These are phyloP conservation scores for Delichon dasypus DNA, from an alignment of 2,797 vertebrate species.

Conservation along the genomic window DNA sequence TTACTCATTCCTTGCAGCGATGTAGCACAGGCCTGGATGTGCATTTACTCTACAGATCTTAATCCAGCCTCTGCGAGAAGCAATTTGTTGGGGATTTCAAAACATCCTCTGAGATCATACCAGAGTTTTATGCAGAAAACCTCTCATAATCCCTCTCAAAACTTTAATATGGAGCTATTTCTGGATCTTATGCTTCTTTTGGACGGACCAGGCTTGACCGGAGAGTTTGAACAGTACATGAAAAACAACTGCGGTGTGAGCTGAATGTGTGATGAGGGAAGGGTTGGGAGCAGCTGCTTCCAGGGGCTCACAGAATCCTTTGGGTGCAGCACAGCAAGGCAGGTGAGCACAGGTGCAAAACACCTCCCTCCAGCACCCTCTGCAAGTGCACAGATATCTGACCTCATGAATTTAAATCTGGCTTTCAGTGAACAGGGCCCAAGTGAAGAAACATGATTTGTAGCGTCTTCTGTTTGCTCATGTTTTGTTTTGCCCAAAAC, in stretches of 20 bases:
- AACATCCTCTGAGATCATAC: constrained; percentile 20
- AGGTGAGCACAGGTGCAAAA: background rate
- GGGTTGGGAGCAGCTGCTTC: background rate
- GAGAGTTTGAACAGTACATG: background rate
- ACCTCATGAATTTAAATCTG: background rate
- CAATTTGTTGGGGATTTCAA: constrained; percentile 40
- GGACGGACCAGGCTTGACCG: background rate
- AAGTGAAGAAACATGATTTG: background rate
- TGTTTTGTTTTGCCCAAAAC: background rate
- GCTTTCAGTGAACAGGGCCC: background rate
- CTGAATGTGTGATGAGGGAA: background rate
- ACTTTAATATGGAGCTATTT: constrained; percentile 8
- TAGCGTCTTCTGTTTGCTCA: background rate
- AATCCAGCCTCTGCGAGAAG: constrained; percentile 16
- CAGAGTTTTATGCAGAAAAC: background rate
- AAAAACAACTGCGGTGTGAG: background rate
- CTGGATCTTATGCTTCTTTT: constrained; percentile 10
- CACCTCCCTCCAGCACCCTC: background rate
- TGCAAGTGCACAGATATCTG: background rate
- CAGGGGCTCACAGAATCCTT: background rate
- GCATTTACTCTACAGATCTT: background rate
- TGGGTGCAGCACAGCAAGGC: background rate
- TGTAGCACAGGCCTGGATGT: background rate
- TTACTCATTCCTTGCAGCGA: background rate
- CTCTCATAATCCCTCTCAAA: constrained; percentile 20